Percentiles rank a stretch among this genome's conserved stretches.
Evolutionary conservation across 2,888 invertebrate species (phyloP).

Genomic region (Dryobota labecula): DNA sequence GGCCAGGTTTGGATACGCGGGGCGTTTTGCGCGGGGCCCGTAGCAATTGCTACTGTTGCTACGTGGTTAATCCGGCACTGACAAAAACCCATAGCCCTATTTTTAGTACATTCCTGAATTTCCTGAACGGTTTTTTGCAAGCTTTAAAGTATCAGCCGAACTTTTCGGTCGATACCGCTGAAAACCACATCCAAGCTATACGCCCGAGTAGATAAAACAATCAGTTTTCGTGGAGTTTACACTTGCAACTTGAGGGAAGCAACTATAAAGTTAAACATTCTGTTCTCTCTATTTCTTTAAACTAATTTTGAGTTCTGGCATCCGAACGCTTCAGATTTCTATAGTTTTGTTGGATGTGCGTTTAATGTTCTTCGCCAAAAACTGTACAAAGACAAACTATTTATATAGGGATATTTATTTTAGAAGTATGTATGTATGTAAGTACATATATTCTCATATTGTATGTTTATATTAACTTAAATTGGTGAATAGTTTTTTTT

Average conservation of each 20-base stretch:
- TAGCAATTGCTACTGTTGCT: too few relatives aligned
- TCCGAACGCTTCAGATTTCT: slow-evolving; percentile 18
- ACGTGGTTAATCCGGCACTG: too few relatives aligned
- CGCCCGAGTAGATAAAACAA: slow-evolving; percentile 47
- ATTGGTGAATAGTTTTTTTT: too few relatives aligned
- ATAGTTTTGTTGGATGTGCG: not conserved
- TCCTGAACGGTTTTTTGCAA: slow-evolving; percentile 13
- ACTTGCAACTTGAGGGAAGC: slow-evolving; percentile 37
- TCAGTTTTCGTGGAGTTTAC: slow-evolving; percentile 47
- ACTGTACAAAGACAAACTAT: not conserved
- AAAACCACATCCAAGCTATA: slow-evolving; percentile 30
- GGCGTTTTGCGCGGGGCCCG: too few relatives aligned
- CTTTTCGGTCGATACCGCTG: slow-evolving; percentile 39
- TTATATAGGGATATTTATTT: too few relatives aligned
- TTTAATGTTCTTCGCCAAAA: slow-evolving; percentile 3
- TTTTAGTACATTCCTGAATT: not conserved
- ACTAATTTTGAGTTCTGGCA: slow-evolving; percentile 26
- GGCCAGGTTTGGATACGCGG: too few relatives aligned
- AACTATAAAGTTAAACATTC: slow-evolving; percentile 48
- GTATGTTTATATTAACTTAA: too few relatives aligned
- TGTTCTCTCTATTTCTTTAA: slow-evolving; percentile 40
- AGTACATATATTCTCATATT: too few relatives aligned
- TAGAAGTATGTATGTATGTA: too few relatives aligned
- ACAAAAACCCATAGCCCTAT: too few relatives aligned
- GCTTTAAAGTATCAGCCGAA: slow-evolving; percentile 26